phyloP scores from a whole-genome alignment of 2,888 invertebrate species.

The Creontiades dilutus region DNA sequence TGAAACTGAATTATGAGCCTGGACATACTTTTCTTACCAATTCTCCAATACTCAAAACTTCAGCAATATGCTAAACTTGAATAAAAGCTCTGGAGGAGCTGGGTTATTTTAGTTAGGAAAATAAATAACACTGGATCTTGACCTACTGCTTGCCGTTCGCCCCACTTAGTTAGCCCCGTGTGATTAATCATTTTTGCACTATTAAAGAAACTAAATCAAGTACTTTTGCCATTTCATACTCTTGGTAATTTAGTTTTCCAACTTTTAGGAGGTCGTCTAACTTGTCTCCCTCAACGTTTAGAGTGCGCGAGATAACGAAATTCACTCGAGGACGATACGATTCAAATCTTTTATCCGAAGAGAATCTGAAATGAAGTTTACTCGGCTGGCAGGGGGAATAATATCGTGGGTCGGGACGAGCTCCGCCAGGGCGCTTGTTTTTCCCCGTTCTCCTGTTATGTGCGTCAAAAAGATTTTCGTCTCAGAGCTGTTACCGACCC shows the following conservation, averaged over 20 bases:
- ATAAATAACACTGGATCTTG: too few species aligned
- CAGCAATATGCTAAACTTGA: too few species aligned
- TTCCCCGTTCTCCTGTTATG: slow-evolving; percentile 1
- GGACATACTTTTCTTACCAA: too few species aligned
- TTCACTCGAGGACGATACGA: not conserved
- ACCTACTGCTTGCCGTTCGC: too few species aligned
- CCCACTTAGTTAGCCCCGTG: not conserved
- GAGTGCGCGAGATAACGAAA: not conserved
- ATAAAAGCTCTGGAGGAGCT: too few species aligned
- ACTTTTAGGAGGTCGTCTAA: not conserved
- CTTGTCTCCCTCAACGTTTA: not conserved
- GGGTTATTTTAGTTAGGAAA: too few species aligned
- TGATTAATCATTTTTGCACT: not conserved
- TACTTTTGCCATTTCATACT: not conserved
- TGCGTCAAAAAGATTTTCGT: not conserved
- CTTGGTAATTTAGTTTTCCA: not conserved
- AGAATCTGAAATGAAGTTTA: slow-evolving; percentile 28
- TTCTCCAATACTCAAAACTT: too few species aligned
- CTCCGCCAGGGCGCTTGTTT: not conserved
- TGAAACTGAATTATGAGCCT: too few species aligned
- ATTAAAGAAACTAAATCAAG: not conserved
- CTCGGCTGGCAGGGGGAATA: not conserved
- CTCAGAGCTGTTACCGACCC: not conserved
- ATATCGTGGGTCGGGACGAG: not conserved
- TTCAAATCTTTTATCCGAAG: slow-evolving; percentile 26